Percentiles rank a stretch among this genome's conserved stretches.
Conservation (phyloP, 2,797 vertebrate species). For the Aeoliscus strigatus region DNA sequence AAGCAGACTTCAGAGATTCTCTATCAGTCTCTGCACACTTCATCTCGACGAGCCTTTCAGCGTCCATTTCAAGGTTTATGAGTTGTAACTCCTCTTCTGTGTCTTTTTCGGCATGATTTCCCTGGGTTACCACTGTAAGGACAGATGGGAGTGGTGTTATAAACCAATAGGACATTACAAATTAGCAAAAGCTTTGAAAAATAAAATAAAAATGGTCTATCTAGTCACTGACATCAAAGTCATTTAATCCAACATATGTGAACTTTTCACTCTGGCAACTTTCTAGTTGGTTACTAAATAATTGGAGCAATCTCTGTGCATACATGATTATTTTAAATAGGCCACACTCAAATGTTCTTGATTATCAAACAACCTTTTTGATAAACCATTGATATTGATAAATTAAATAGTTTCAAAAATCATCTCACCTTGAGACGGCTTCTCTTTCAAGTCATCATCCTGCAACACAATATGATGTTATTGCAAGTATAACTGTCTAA, state of each 20-base stretch:
- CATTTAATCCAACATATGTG: not conserved
- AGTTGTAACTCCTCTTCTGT: constrained; percentile 68
- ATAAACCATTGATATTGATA: not conserved
- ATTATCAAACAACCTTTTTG: too few species aligned
- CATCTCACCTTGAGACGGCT: constrained; percentile 64
- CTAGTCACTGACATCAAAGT: too few species aligned
- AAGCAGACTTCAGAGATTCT: constrained; percentile 74
- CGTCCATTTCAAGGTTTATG: constrained; percentile 74
- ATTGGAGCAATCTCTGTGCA: too few species aligned
- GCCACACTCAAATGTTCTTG: too few species aligned
- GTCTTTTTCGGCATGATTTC: constrained; percentile 70
- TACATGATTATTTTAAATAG: too few species aligned
- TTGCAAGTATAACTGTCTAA: not conserved
- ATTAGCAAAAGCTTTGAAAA: too few species aligned
- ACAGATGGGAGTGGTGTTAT: constrained; percentile 7
- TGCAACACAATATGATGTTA: constrained; percentile 39
- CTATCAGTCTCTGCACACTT: constrained; percentile 76
- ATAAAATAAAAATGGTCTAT: too few species aligned
- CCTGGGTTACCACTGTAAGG: constrained; percentile 48
- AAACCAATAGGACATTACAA: not conserved
- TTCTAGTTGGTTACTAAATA: too few species aligned
- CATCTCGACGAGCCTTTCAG: constrained; percentile 68
- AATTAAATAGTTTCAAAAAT: not conserved
- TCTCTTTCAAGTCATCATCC: constrained; percentile 69
- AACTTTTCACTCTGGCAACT: not conserved